phyloP scores from a whole-genome alignment of 2,888 invertebrate genomes.

The Meandrusa payeni region DNA sequence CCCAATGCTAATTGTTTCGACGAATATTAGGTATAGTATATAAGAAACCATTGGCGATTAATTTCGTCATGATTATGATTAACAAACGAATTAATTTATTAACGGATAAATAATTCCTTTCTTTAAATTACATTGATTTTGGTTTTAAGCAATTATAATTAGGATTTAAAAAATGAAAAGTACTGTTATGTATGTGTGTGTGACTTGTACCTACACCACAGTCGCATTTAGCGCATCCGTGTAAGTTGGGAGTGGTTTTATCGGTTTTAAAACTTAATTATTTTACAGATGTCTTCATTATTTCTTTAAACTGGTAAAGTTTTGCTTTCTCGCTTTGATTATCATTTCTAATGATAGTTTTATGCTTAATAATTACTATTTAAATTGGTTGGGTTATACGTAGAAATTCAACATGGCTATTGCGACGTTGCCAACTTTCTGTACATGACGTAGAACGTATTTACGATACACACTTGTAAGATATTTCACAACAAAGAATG shows the following conservation, averaged over 20 bases:
- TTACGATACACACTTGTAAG: constrained; percentile 14
- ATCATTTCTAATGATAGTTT: constrained; percentile 3
- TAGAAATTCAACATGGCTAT: constrained; percentile 50
- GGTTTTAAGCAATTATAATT: constrained; percentile 11
- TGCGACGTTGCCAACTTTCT: constrained; percentile 38
- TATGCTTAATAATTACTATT: constrained; percentile 28
- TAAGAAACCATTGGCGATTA: constrained; percentile 44
- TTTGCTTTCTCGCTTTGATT: neutral
- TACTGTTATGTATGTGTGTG: constrained; percentile 19
- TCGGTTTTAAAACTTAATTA: neutral
- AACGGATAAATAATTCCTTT: constrained; percentile 2
- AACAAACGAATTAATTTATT: constrained; percentile 11
- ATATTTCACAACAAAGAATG: constrained; percentile 26
- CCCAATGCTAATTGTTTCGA: constrained; percentile 72
- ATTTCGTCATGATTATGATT: constrained; percentile 31
- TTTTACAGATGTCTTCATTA: constrained; percentile 1
- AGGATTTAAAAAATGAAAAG: too few species aligned
- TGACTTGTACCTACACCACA: constrained; percentile 10
- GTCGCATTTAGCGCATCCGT: constrained; percentile 1
- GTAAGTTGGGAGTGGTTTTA: constrained; percentile 16
- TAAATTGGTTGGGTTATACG: constrained; percentile 54
- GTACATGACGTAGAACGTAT: constrained; percentile 34
- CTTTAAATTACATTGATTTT: constrained; percentile 8
- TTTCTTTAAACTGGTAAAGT: neutral
- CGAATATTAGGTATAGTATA: constrained; percentile 78